These are phyloP conservation scores for Nomada goodeniana DNA, from an alignment of 2,888 invertebrate species.

Conservation along the genomic window DNA sequence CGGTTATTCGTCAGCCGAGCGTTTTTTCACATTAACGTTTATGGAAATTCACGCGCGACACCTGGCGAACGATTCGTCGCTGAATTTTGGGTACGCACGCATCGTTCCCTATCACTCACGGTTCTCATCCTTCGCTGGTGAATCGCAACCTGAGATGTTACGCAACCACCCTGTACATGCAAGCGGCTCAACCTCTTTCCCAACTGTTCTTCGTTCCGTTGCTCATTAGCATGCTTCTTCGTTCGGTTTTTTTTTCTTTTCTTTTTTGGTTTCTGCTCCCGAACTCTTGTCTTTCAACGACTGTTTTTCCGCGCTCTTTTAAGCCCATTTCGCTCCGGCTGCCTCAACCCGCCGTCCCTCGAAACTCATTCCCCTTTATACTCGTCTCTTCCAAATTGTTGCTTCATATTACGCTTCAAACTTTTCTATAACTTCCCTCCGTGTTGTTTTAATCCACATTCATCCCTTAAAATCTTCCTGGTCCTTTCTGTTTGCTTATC, in stretches of 20 bases:
- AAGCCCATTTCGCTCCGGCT: slow-evolving; percentile 1
- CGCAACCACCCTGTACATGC: background rate
- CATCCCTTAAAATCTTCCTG: background rate
- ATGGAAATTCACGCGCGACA: background rate
- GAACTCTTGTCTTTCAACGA: slow-evolving; percentile 19
- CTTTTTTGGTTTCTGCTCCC: slow-evolving; percentile 16
- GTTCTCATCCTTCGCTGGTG: background rate
- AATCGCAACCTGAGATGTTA: slow-evolving; percentile 4
- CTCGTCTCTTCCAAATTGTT: slow-evolving; percentile 7
- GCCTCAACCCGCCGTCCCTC: background rate
- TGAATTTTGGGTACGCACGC: background rate
- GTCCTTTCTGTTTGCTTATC: slow-evolving; percentile 18
- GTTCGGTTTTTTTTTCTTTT: background rate
- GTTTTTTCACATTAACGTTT: background rate
- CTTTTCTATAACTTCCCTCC: background rate
- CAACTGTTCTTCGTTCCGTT: slow-evolving; percentile 15
- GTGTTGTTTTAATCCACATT: slow-evolving; percentile 42
- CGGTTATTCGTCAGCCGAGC: background rate
- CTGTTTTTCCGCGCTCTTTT: slow-evolving; percentile 12
- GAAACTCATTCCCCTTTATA: background rate
- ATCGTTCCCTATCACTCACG: slow-evolving; percentile 7
- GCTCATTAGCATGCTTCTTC: slow-evolving; percentile 20
- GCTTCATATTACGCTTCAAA: slow-evolving; percentile 19
- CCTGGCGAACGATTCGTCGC: background rate
- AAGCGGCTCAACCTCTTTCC: slow-evolving; percentile 1